A percentile compares a stretch with the other conserved stretches of the same genome.
phyloP scores from a whole-genome alignment of 2,113 vertebrate genomes.

The Indicator maculatus region DNA sequence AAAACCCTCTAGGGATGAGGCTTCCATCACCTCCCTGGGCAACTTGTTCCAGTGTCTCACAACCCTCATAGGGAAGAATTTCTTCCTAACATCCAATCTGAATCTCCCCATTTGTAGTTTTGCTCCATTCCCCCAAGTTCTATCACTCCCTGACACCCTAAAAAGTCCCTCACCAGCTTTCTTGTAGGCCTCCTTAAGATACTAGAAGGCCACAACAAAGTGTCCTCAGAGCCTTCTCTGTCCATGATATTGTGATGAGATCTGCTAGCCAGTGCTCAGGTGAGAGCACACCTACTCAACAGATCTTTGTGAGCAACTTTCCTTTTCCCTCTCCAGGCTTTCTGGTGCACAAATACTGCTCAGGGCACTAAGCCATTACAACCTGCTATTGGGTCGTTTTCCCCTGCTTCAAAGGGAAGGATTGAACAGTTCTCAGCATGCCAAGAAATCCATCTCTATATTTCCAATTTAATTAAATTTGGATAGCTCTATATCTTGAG shows the following conservation, averaged over 20 bases:
- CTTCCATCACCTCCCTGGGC: too few species aligned
- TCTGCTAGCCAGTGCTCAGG: neutral
- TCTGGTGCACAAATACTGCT: neutral
- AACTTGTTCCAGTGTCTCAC: too few species aligned
- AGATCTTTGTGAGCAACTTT: neutral
- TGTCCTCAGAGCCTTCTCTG: too few species aligned
- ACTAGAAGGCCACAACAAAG: too few species aligned
- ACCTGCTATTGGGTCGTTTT: neutral
- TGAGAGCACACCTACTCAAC: neutral
- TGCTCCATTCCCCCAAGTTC: too few species aligned
- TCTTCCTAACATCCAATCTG: too few species aligned
- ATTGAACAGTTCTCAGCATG: neutral
- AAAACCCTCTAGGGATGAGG: too few species aligned
- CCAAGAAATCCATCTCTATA: neutral
- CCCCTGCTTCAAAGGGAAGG: neutral
- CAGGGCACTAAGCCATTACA: neutral
- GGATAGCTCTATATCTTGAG: neutral
- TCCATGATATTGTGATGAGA: fast-evolving
- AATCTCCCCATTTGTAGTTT: too few species aligned
- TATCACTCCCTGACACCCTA: too few species aligned
- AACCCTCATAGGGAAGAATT: too few species aligned
- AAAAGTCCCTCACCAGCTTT: too few species aligned
- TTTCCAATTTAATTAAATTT: neutral
- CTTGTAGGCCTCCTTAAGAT: too few species aligned
- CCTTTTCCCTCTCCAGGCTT: neutral